Evolutionary conservation across 2,888 invertebrate species (phyloP).

Genomic region (Pachydiplax longipennis): DNA sequence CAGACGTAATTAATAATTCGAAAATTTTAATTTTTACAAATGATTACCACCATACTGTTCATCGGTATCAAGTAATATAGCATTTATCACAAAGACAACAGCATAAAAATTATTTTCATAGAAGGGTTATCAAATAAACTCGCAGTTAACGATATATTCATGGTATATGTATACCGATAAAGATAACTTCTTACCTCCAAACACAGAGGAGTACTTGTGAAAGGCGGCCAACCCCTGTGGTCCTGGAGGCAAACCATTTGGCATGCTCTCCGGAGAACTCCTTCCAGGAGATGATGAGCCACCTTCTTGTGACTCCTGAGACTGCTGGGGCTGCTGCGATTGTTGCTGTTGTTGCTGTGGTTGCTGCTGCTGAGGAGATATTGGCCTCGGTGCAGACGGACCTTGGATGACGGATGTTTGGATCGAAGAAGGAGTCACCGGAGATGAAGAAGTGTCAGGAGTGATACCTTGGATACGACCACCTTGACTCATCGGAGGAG

Average conservation of each 20-base stretch:
- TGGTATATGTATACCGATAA: background rate
- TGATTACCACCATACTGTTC: too few species aligned
- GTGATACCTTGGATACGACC: constrained; percentile 15
- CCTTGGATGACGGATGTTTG: constrained; percentile 47
- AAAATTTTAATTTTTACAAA: too few species aligned
- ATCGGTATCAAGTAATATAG: too few species aligned
- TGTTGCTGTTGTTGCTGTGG: background rate
- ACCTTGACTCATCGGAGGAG: background rate
- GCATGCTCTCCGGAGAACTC: constrained; percentile 9
- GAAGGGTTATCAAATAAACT: too few species aligned
- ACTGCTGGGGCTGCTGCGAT: background rate
- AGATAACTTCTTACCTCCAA: background rate
- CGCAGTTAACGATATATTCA: too few species aligned
- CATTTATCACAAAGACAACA: too few species aligned
- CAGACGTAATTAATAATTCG: too few species aligned
- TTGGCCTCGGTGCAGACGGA: constrained; percentile 14
- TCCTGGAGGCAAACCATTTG: background rate
- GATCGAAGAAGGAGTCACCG: constrained; percentile 40
- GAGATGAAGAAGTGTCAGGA: constrained; percentile 4
- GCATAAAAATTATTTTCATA: too few species aligned
- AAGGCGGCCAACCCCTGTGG: constrained; percentile 9
- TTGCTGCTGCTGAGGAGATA: background rate
- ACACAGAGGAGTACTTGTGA: constrained; percentile 23
- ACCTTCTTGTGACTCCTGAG: background rate
- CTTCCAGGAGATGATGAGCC: background rate